These are phyloP conservation scores for Spodoptera picta DNA, from an alignment of 2,888 invertebrate species.

Conservation along the genomic window DNA sequence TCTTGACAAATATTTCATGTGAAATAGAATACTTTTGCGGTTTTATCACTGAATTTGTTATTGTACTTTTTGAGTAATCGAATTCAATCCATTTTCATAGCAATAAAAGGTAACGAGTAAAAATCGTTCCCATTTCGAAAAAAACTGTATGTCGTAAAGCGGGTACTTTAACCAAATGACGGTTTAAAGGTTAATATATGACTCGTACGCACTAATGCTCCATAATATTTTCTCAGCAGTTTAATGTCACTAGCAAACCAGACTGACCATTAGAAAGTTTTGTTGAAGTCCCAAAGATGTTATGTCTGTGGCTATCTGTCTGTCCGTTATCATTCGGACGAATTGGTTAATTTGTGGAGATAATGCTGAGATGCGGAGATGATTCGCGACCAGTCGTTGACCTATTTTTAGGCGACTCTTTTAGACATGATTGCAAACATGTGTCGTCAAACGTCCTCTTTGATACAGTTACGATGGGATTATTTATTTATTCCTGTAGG, in stretches of 20 bases:
- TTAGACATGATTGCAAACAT: constrained; percentile 57
- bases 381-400: constrained; percentile 53
- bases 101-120: constrained; percentile 10
- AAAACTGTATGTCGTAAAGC: constrained; percentile 24
- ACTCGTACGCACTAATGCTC: constrained; percentile 25
- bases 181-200: constrained; percentile 34
- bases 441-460: constrained; percentile 32
- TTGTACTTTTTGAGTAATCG: constrained; percentile 28
- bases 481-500: constrained; percentile 14
- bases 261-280: constrained; percentile 34
- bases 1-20: constrained; percentile 8
- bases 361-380: constrained; percentile 37
- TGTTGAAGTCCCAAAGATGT: constrained; percentile 10
- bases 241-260: constrained; percentile 19
- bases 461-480: constrained; percentile 14
- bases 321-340: constrained; percentile 24
- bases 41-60: constrained; percentile 35
- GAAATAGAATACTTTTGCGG: constrained; percentile 16
- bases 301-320: constrained; percentile 14
- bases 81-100: constrained; percentile 19
- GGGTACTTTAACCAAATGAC: constrained; percentile 9
- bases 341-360: constrained; percentile 31
- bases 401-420: constrained; percentile 59
- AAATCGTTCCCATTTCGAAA: constrained; percentile 9
- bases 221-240: constrained; percentile 16